Conservation (phyloP, 2,888 invertebrate genomes). For the Volucella zonaria region DNA sequence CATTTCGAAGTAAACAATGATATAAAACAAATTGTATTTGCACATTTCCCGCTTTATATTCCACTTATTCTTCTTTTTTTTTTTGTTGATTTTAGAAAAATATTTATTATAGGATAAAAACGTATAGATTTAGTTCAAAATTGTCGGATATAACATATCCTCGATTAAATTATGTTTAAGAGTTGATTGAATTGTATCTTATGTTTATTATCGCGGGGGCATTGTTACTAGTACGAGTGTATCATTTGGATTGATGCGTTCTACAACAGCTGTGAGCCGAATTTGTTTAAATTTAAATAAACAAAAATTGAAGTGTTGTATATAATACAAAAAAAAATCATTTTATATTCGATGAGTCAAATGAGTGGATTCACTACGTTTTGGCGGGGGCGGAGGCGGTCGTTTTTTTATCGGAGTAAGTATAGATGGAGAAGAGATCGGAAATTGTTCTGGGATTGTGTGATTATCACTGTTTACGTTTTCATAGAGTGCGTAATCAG, state of each 20-base stretch:
- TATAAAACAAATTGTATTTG: constrained; percentile 62
- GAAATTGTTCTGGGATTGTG: constrained; percentile 64
- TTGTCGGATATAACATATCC: constrained; percentile 10
- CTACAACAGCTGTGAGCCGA: constrained; percentile 30
- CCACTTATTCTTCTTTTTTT: too few relatives aligned
- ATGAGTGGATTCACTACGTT: constrained; percentile 94
- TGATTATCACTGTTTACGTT: constrained; percentile 85
- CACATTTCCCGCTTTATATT: constrained; percentile 67
- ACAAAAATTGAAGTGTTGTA: constrained; percentile 12
- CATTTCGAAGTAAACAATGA: constrained; percentile 38
- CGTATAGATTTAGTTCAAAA: constrained; percentile 11
- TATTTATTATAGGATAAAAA: constrained; percentile 25
- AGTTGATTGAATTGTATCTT: constrained; percentile 44
- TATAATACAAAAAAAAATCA: constrained; percentile 29
- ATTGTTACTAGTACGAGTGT: constrained; percentile 28
- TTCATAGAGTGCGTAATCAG: constrained; percentile 85
- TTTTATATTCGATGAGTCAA: constrained; percentile 83
- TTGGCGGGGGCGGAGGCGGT: constrained; percentile 95
- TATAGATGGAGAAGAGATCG: constrained; percentile 69
- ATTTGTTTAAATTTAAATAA: constrained; percentile 12
- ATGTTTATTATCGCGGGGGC: constrained; percentile 41
- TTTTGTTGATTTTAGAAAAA: too few relatives aligned
- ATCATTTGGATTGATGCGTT: constrained; percentile 52
- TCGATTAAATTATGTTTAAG: too few relatives aligned
- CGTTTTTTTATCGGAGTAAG: constrained; percentile 85